Percentiles rank a stretch among this genome's conserved stretches.
These are phyloP conservation scores for Neotoma lepida DNA, from an alignment of 2,113 vertebrate genomes.

Conservation along the genomic window DNA sequence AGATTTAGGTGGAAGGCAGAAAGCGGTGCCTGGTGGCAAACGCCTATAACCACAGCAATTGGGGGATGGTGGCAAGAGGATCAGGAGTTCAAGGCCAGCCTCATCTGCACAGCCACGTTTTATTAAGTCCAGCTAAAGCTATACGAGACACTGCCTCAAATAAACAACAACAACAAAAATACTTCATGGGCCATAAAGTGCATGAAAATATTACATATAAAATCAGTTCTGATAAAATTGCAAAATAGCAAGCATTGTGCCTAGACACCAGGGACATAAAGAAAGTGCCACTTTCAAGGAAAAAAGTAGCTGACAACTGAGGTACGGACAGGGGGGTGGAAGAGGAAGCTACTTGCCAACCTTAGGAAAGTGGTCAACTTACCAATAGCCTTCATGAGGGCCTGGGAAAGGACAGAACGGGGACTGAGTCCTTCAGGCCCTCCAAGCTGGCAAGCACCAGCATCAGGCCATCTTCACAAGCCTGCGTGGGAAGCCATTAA, in stretches of 20 bases:
- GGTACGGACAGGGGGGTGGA: rapidly evolving
- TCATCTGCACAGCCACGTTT: not conserved
- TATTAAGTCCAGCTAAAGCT: too few relatives aligned
- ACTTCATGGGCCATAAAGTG: not conserved
- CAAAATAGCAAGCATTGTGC: not conserved
- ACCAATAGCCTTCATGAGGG: not conserved
- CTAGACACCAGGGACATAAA: not conserved
- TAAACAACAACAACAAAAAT: not conserved
- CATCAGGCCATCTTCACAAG: conserved; percentile 45
- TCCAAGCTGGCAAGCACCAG: not conserved
- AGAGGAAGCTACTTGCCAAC: not conserved
- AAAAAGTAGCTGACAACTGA: not conserved
- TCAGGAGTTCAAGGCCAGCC: not conserved
- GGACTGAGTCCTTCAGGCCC: conserved; percentile 4
- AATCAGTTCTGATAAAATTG: not conserved
- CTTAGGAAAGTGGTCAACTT: not conserved
- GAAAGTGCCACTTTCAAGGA: conserved; percentile 33
- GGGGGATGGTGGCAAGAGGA: not conserved
- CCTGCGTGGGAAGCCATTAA: conserved; percentile 52
- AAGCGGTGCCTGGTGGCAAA: not conserved
- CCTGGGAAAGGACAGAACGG: not conserved
- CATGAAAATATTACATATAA: conserved; percentile 4
- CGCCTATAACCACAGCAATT: not conserved
- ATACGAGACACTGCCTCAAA: not conserved
- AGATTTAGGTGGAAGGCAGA: not conserved